Base-by-base conservation (phyloP, 2,888 invertebrate species). In the Leucophenga montana region DNA sequence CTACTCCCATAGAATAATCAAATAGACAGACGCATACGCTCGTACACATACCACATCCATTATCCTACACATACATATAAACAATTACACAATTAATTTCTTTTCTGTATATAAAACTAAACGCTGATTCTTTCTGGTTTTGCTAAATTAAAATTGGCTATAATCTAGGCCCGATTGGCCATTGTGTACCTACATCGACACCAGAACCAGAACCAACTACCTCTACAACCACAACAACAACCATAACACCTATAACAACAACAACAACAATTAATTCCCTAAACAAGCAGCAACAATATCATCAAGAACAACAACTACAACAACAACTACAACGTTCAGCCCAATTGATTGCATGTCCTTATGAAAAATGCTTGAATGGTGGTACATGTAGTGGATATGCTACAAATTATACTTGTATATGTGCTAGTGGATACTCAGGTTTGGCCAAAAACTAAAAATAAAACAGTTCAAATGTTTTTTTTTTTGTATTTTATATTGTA, bases 381-480 rank as follows among this genome's bases (percentile, higher is more conserved):
- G 95, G 93, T 79, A 93, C 92, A 68, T 95, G 95, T 88, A 89
- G 90, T 73, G 92, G 93, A 86, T 90, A 87, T 66, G 90, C 90
- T 74, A 92, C 92, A 75, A 91, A 92, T 76, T 94, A 92, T 89
- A 91, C 91, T 79, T 97, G 96, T 90, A 88, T 89, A 75, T 97
- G 97, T 89, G 90, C 90, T 76, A 88, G 89, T 71, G 94, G 94
- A 75, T 94, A 89, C 85, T 91, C 91, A 88, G 94, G 94, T 91
- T 88, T 86, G 87, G 80, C 74, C 72, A 72, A 73, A 56, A n/a
- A n/a, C n/a, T n/a, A 44, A 50, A 61, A 64, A 62, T 54, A 57
- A 2, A 57, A 22, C 46, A 14, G 6, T 4, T 54, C 22, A 2
- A 57, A 22, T 27, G 1, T 18, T 20, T 16, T 16, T 48, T 13